Evolutionary conservation across 2,113 vertebrate genomes (phyloP).

Genomic region (Crotalus helleri): DNA sequence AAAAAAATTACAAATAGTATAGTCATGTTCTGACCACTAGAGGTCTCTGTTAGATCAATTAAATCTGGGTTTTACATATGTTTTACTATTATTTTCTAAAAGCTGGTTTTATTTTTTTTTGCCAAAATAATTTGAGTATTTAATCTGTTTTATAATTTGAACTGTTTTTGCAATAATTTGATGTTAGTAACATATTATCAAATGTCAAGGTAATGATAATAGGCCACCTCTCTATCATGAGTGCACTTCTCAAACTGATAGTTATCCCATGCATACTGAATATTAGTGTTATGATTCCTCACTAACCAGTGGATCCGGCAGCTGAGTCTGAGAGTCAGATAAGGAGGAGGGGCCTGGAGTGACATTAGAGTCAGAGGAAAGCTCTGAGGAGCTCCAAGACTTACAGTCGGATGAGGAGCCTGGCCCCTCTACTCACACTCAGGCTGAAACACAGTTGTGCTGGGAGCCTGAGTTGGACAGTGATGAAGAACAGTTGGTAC

Average conservation of each 20-base stretch:
- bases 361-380: too few species aligned
- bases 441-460: too few species aligned
- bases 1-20: background rate
- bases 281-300: too few species aligned
- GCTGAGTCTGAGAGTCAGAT: too few species aligned
- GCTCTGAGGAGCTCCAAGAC: too few species aligned
- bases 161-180: background rate
- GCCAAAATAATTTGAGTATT: background rate
- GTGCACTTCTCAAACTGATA: background rate
- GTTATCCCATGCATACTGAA: background rate
- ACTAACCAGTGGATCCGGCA: too few species aligned
- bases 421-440: too few species aligned
- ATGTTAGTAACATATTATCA: background rate
- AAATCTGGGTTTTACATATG: slow-evolving; percentile 30
- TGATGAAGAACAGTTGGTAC: too few species aligned
- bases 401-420: too few species aligned
- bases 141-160: background rate
- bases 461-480: too few species aligned
- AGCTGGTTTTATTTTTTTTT: background rate
- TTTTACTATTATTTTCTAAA: background rate
- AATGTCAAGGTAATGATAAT: background rate
- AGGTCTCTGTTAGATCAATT: slow-evolving; percentile 64
- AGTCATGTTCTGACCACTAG: slow-evolving; percentile 54
- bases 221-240: background rate
- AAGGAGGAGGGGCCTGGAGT: too few species aligned